Conservation (phyloP, 2,113 vertebrate genomes). For the Casuarius casuarius region DNA sequence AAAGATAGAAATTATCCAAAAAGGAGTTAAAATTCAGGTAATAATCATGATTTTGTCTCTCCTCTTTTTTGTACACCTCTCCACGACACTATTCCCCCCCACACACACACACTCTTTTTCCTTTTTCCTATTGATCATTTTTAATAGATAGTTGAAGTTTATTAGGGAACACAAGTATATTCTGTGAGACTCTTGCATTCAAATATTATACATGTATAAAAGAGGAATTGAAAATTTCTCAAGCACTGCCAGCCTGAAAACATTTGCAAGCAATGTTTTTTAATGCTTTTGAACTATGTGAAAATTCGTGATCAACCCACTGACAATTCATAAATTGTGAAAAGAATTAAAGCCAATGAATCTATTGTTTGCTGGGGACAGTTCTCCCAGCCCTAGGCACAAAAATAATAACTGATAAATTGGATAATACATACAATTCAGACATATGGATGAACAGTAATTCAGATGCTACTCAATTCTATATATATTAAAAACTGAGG, state of each 20-base stretch:
- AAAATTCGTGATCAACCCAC: neutral
- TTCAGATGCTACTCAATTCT: neutral
- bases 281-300: neutral
- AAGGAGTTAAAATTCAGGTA: neutral
- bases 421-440: neutral
- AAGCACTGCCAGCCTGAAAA: neutral
- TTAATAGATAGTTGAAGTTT: neutral
- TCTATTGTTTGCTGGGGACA: neutral
- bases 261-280: neutral
- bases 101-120: neutral
- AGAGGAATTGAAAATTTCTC: neutral
- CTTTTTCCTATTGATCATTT: neutral
- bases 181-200: neutral
- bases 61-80: neutral
- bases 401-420: neutral
- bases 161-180: neutral
- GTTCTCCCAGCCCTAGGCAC: neutral
- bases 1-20: neutral
- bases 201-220: neutral
- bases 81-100: rapidly evolving
- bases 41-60: neutral
- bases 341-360: neutral
- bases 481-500: neutral
- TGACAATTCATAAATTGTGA: neutral
- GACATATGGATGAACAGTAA: neutral